phyloP scores from a whole-genome alignment of 2,797 vertebrate genomes.

The Mycteria americana region DNA sequence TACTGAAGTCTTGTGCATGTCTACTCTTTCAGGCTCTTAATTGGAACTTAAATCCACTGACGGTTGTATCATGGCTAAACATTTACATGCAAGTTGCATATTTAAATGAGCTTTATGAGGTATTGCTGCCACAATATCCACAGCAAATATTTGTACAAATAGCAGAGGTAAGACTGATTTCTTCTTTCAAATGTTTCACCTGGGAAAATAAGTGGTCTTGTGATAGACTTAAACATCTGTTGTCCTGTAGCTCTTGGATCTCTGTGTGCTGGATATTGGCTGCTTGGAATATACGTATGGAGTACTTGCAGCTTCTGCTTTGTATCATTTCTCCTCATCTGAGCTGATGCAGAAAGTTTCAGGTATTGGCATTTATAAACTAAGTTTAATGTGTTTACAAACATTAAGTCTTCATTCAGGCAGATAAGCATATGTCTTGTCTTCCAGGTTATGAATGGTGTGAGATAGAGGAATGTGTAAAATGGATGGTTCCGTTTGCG shows the following conservation, averaged over 20 bases:
- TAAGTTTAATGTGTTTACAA: neutral
- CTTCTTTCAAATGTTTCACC: neutral
- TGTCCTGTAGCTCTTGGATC: slow-evolving; percentile 83
- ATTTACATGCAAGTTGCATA: slow-evolving; percentile 97
- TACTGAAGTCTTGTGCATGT: neutral
- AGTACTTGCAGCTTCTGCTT: slow-evolving; percentile 89
- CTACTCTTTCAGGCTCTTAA: slow-evolving; percentile 84
- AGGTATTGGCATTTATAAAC: slow-evolving; percentile 73
- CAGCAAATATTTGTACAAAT: slow-evolving; percentile 91
- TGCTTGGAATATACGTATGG: slow-evolving; percentile 91
- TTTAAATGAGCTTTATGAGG: slow-evolving; percentile 76
- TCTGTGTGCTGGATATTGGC: slow-evolving; percentile 88
- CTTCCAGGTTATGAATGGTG: slow-evolving; percentile 84
- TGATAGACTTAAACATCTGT: neutral
- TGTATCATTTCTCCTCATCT: slow-evolving; percentile 94
- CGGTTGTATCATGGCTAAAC: slow-evolving; percentile 93
- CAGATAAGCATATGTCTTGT: neutral
- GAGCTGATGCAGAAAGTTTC: slow-evolving; percentile 92
- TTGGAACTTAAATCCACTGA: slow-evolving; percentile 92
- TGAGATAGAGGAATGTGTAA: slow-evolving; percentile 88
- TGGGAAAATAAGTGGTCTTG: neutral
- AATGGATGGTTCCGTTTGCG: slow-evolving; percentile 95
- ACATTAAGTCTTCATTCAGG: neutral
- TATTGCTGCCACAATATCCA: slow-evolving; percentile 90
- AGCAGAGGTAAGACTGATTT: slow-evolving; percentile 79